Conservation (phyloP, 1,140 invertebrate species). For the Psix sp. region DNA sequence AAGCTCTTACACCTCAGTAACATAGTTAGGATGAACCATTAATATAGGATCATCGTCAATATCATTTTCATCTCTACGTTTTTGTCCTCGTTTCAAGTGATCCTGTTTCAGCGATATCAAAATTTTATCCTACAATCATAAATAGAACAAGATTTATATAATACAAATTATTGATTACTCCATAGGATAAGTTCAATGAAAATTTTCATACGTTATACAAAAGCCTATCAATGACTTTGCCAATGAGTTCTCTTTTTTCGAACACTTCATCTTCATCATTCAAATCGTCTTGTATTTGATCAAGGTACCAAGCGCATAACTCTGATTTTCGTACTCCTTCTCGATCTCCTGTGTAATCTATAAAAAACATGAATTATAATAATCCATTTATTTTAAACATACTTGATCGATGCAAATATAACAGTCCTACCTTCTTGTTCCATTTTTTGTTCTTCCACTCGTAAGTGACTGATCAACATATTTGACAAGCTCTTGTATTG, state of each 20-base stretch:
- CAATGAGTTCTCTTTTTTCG: constrained; percentile 92
- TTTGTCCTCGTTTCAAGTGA: constrained; percentile 54
- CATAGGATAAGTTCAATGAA: background rate
- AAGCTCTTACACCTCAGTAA: constrained; percentile 81
- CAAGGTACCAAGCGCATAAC: constrained; percentile 96
- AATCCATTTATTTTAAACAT: too few relatives aligned
- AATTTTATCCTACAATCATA: constrained; percentile 86
- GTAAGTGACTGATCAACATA: constrained; percentile 91
- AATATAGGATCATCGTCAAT: constrained; percentile 90
- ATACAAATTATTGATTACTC: constrained; percentile 30
- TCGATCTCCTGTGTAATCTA: constrained; percentile 67
- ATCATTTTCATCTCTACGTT: constrained; percentile 72
- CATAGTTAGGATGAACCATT: constrained; percentile 97
- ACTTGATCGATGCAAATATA: too few relatives aligned
- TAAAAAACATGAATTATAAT: too few relatives aligned
- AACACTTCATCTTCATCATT: constrained; percentile 94
- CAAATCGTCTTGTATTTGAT: constrained; percentile 91
- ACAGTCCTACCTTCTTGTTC: too few relatives aligned
- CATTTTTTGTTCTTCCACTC: too few relatives aligned
- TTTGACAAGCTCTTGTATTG: constrained; percentile 96
- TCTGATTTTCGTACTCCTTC: constrained; percentile 87
- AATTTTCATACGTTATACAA: constrained; percentile 87
- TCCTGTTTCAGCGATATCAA: constrained; percentile 87
- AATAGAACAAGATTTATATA: constrained; percentile 8
- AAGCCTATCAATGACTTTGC: constrained; percentile 96